Conservation (phyloP, 2,888 invertebrate species). For the Drosophila multiciliata region DNA sequence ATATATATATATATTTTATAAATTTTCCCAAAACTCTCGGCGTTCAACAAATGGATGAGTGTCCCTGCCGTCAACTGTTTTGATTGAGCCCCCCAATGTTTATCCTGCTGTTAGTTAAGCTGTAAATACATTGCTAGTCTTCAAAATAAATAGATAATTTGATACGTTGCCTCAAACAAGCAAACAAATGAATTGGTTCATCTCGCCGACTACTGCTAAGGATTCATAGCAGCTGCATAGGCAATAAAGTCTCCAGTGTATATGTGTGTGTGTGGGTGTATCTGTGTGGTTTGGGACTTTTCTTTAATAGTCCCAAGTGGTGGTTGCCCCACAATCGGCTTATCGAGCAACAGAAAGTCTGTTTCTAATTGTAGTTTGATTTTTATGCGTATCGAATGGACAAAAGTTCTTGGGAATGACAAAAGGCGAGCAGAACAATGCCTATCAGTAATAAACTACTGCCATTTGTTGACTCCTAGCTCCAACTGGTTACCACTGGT, state of each 20-base stretch:
- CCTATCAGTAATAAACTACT: slow-evolving; percentile 41
- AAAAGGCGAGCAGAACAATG: slow-evolving; percentile 14
- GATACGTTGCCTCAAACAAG: slow-evolving; percentile 52
- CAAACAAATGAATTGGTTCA: slow-evolving; percentile 31
- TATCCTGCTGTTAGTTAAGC: slow-evolving; percentile 78
- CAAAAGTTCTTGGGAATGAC: slow-evolving; percentile 34
- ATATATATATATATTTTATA: slow-evolving; percentile 46
- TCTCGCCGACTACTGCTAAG: slow-evolving; percentile 4
- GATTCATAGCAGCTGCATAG: slow-evolving; percentile 57
- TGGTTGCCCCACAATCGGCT: slow-evolving; percentile 11
- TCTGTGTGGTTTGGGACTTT: slow-evolving; percentile 38
- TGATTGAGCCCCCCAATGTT: slow-evolving; percentile 67
- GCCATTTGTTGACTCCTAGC: slow-evolving; percentile 41
- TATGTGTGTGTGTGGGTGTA: slow-evolving; percentile 15
- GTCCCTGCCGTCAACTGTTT: slow-evolving; percentile 52
- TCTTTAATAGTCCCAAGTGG: slow-evolving; percentile 56
- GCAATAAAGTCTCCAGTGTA: slow-evolving; percentile 50
- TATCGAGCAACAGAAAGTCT: slow-evolving; percentile 44
- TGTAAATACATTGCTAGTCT: slow-evolving; percentile 63
- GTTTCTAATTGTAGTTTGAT: slow-evolving; percentile 78
- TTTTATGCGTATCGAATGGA: slow-evolving; percentile 76
- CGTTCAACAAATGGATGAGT: slow-evolving; percentile 62
- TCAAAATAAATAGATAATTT: slow-evolving; percentile 70
- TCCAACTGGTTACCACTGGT: not conserved
- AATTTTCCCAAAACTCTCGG: slow-evolving; percentile 29